phyloP scores from a whole-genome alignment of 2,113 vertebrate species.

The Osmerus mordax region DNA sequence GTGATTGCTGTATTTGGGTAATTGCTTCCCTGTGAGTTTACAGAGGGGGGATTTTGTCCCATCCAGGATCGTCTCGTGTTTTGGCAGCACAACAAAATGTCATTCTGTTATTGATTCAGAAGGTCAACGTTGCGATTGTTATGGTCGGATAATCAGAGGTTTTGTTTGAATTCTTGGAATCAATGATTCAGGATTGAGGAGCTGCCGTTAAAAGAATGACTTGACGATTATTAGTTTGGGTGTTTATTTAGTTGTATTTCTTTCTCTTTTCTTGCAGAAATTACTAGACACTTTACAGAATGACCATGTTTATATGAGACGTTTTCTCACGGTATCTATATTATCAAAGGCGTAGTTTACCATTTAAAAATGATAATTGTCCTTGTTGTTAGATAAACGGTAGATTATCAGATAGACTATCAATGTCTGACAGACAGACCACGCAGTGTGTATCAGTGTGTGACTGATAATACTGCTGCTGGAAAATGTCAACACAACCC shows the following conservation, averaged over 20 bases:
- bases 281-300: no score
- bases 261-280: not conserved
- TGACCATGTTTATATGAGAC: no score
- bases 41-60: constrained; percentile 4
- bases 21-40: constrained; percentile 6
- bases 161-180: constrained; percentile 32
- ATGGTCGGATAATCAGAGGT: constrained; percentile 23
- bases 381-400: no score
- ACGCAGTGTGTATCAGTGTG: no score
- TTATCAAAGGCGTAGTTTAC: no score
- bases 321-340: no score
- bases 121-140: constrained; percentile 38
- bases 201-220: constrained; percentile 35
- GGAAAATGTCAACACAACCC: no score
- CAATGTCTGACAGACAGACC: no score
- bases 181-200: constrained; percentile 6
- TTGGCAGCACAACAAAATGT: constrained; percentile 35
- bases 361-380: no score
- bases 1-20: not conserved
- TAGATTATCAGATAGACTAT: no score
- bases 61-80: not conserved
- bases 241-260: constrained; percentile 12
- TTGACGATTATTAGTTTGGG: constrained; percentile 37
- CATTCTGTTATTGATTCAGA: constrained; percentile 22
- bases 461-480: no score